Percentiles rank a stretch among this genome's conserved stretches.
Evolutionary conservation across 2,113 vertebrate species (phyloP).

Genomic region (Apteryx mantelli): DNA sequence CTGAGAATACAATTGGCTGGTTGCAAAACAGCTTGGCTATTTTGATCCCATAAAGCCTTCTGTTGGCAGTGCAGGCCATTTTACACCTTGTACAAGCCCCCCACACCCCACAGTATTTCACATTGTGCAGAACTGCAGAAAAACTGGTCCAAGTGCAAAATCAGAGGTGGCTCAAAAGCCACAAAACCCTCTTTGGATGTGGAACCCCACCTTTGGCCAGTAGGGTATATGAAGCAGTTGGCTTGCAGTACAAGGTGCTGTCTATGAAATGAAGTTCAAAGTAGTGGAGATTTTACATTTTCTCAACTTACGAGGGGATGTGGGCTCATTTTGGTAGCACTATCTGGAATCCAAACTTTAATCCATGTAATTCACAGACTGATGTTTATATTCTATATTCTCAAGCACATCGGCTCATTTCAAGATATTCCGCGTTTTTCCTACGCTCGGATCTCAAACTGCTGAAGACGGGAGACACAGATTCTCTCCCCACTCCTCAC

Average conservation of each 20-base stretch:
- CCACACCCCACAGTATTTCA: background rate
- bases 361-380: fast-evolving
- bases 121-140: background rate
- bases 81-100: fast-evolving
- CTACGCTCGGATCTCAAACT: background rate
- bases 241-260: background rate
- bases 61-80: background rate
- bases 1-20: fast-evolving
- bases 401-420: background rate
- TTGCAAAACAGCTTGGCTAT: background rate
- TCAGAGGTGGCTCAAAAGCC: background rate
- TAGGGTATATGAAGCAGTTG: background rate
- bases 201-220: background rate
- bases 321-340: background rate
- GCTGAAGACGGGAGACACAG: background rate
- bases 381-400: background rate
- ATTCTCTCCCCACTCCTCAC: background rate
- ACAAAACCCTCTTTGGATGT: background rate
- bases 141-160: background rate
- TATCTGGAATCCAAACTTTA: background rate
- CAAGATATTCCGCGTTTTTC: background rate
- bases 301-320: fast-evolving
- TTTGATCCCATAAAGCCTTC: background rate
- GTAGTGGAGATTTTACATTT: background rate
- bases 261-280: background rate